Conservation (phyloP, 2,113 vertebrate species). For the Daubentonia madagascariensis region DNA sequence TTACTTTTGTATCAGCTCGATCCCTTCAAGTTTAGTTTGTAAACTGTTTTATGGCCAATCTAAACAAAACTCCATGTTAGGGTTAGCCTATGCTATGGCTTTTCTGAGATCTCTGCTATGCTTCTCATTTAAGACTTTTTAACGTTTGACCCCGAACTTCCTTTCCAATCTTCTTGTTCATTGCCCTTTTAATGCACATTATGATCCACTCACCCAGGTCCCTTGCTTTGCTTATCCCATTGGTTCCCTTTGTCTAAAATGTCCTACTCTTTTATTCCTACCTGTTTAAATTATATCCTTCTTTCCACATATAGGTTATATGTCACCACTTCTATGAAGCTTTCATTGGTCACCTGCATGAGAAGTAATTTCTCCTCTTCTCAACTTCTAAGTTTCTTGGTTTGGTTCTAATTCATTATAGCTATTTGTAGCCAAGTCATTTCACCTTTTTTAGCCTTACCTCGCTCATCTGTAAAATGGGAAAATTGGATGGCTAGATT, state of each 20-base stretch:
- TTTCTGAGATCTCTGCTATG: not conserved
- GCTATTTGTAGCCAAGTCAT: not conserved
- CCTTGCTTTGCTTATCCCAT: not conserved
- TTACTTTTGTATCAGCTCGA: not conserved
- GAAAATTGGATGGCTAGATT: not conserved
- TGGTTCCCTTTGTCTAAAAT: not conserved
- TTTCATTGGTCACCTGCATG: not conserved
- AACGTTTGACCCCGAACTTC: not conserved
- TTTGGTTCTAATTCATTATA: not conserved
- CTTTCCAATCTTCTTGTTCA: not conserved
- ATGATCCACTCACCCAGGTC: not conserved
- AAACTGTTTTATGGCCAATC: not conserved
- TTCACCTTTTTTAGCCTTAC: not conserved
- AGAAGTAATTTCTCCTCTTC: not conserved
- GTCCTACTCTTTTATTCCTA: not conserved
- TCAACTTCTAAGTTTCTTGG: not conserved
- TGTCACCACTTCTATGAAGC: not conserved
- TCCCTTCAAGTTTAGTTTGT: not conserved
- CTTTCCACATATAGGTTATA: not conserved
- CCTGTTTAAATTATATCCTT: not conserved
- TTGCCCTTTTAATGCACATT: not conserved
- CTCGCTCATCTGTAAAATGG: not conserved
- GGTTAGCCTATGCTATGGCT: not conserved
- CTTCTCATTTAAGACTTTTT: not conserved
- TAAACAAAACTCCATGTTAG: not conserved